Conservation (phyloP, 2,113 vertebrate genomes). For the pig (Sus scrofa) region T2T-Sscrofa CM000817.6:11169001-11169500, state of each 20-base stretch:
- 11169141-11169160: no score
- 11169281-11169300: no score
- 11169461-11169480: background rate
- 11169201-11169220: no score
- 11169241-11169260: no score
- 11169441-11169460: background rate
- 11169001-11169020: background rate
- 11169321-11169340: no score
- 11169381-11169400: background rate
- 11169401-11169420: background rate
- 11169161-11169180: no score
- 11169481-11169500: background rate
- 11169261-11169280: no score
- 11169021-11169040: background rate
- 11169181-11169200: no score
- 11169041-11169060: constrained; percentile 2
- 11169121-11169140: no score
- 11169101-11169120: constrained; percentile 23
- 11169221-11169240: no score
- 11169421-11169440: background rate
- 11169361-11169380: background rate
- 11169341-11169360: no score
- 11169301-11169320: no score
- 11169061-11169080: background rate
- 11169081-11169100: background rate